Evolutionary conservation across 2,888 invertebrate genomes (phyloP).

Genomic region (Leptinotarsa haldemani): DNA sequence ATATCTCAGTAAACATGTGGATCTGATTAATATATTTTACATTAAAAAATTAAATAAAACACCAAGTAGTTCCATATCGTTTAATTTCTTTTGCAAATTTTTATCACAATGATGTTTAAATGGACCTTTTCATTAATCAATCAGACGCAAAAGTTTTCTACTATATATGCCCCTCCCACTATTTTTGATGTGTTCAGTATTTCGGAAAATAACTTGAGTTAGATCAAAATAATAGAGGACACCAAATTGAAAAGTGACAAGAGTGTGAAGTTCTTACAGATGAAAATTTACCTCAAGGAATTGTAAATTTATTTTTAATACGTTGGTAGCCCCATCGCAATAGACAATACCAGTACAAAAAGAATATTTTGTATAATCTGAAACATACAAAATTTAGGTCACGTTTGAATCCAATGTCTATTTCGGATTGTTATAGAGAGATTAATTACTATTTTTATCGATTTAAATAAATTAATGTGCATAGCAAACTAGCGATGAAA

Average conservation of each 20-base stretch:
- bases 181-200: not conserved
- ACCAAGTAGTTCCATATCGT: slow-evolving; percentile 18
- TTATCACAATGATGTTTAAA: slow-evolving; percentile 38
- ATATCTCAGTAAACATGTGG: not conserved
- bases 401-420: not conserved
- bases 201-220: not conserved
- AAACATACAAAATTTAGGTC: not conserved
- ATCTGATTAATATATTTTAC: slow-evolving; percentile 8
- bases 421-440: not conserved
- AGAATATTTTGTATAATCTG: not conserved
- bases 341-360: no score
- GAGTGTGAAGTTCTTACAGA: not conserved
- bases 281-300: no score
- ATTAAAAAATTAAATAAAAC: slow-evolving; percentile 7
- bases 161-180: slow-evolving; percentile 13
- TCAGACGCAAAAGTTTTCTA: slow-evolving; percentile 13
- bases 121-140: slow-evolving; percentile 29
- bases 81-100: slow-evolving; percentile 30
- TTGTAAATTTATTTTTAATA: no score
- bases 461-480: slow-evolving; percentile 8
- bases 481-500: not conserved
- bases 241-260: not conserved
- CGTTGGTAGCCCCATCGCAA: no score
- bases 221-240: slow-evolving; percentile 3
- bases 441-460: not conserved